These are phyloP conservation scores for Pteropus rufus DNA, from an alignment of 2,797 vertebrate genomes.

Conservation along the genomic window DNA sequence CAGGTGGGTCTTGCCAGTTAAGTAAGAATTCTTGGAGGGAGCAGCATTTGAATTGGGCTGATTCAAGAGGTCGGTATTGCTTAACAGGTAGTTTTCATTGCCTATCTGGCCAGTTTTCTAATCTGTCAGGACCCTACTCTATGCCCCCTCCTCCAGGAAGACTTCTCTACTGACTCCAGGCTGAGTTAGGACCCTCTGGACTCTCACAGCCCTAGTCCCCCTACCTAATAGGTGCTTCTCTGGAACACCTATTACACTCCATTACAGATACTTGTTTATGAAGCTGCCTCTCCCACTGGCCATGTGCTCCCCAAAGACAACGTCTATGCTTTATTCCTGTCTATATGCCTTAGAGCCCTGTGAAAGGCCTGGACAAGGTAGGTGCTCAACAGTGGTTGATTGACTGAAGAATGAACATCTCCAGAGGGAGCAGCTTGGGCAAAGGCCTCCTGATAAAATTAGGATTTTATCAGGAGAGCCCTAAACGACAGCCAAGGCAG, in stretches of 20 bases:
- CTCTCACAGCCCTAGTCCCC: neutral
- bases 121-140: neutral
- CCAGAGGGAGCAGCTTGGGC: neutral
- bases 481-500: neutral
- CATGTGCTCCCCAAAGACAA: neutral
- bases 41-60: neutral
- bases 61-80: neutral
- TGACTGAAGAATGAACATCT: neutral
- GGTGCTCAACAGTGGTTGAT: too few relatives aligned
- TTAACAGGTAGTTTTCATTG: neutral
- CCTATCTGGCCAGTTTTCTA: neutral
- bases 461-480: neutral
- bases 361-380: neutral
- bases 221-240: neutral
- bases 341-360: neutral
- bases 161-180: neutral
- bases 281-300: neutral
- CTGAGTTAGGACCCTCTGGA: neutral
- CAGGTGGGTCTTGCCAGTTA: neutral
- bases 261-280: neutral
- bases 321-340: neutral
- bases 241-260: neutral
- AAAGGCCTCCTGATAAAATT: neutral
- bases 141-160: neutral
- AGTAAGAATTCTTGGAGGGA: neutral